Percentiles rank a stretch among this genome's conserved stretches.
These are phyloP conservation scores for Empidonax traillii DNA, from an alignment of 2,113 vertebrate species.

Conservation along the genomic window DNA sequence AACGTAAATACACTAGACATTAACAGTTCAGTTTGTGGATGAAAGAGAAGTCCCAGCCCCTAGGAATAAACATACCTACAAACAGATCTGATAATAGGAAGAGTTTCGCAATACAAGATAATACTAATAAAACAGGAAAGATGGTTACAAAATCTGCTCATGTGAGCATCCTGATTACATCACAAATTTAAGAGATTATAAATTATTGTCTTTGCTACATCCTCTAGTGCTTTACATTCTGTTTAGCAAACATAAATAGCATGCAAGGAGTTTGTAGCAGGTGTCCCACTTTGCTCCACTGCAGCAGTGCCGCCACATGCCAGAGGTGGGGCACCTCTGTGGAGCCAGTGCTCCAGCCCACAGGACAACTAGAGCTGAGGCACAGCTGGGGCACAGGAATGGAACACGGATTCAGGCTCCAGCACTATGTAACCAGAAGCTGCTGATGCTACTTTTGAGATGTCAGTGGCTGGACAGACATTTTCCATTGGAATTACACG, in stretches of 20 bases:
- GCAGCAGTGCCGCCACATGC: rapidly evolving
- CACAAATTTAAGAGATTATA: background rate
- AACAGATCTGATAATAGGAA: constrained; percentile 19
- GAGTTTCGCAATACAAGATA: constrained; percentile 22
- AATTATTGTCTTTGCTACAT: constrained; percentile 33
- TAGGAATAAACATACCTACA: constrained; percentile 49
- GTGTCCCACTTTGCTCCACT: background rate
- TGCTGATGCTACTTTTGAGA: background rate
- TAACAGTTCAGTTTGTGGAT: background rate
- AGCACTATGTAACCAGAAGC: rapidly evolving
- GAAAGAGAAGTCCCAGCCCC: background rate
- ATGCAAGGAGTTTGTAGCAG: background rate
- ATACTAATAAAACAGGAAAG: constrained; percentile 41
- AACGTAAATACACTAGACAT: background rate
- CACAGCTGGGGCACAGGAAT: background rate
- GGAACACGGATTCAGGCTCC: background rate
- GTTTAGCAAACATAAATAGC: background rate
- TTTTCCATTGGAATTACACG: background rate
- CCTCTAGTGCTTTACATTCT: constrained; percentile 8
- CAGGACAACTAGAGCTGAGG: background rate
- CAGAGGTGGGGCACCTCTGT: background rate
- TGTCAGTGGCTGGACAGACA: background rate
- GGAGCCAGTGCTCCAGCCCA: background rate
- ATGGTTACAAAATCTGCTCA: constrained; percentile 9
- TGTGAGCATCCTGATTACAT: background rate